These are phyloP conservation scores for Psococerastis gibbosa DNA, from an alignment of 2,888 invertebrate genomes.

Conservation along the genomic window DNA sequence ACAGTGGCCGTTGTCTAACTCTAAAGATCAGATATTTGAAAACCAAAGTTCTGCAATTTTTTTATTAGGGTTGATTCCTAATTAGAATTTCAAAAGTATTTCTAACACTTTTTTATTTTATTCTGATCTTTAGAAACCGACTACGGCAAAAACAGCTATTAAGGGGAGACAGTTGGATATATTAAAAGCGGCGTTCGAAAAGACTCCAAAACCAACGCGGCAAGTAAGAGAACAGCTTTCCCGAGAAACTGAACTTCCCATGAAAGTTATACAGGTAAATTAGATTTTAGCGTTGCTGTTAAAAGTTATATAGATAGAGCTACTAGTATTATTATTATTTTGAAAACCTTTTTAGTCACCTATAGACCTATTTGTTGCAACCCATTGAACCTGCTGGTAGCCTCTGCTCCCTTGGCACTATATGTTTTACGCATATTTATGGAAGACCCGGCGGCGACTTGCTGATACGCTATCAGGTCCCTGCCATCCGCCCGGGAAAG, in stretches of 20 bases:
- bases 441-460: too few species aligned
- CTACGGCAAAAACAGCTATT: conserved; percentile 8
- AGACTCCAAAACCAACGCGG: conserved; percentile 5
- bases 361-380: too few species aligned
- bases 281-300: too few species aligned
- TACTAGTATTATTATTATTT: too few species aligned
- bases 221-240: conserved; percentile 7
- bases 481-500: too few species aligned
- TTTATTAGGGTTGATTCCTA: conserved; percentile 5
- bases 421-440: too few species aligned
- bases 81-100: too few species aligned
- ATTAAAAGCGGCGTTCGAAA: conserved; percentile 10
- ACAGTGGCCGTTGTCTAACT: background rate
- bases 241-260: conserved; percentile 7
- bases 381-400: too few species aligned
- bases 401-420: too few species aligned
- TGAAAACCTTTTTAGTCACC: too few species aligned
- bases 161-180: conserved; percentile 10
- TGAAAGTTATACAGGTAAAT: conserved; percentile 9
- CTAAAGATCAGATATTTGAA: conserved; percentile 11
- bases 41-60: conserved; percentile 10
- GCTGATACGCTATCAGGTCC: too few species aligned
- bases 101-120: conserved; percentile 3
- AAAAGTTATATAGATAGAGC: too few species aligned
- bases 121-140: conserved; percentile 11